A percentile compares a stretch with the other conserved stretches of the same genome.
Conservation (phyloP, 2,113 vertebrate species). For the Callopanchax toddi region DNA sequence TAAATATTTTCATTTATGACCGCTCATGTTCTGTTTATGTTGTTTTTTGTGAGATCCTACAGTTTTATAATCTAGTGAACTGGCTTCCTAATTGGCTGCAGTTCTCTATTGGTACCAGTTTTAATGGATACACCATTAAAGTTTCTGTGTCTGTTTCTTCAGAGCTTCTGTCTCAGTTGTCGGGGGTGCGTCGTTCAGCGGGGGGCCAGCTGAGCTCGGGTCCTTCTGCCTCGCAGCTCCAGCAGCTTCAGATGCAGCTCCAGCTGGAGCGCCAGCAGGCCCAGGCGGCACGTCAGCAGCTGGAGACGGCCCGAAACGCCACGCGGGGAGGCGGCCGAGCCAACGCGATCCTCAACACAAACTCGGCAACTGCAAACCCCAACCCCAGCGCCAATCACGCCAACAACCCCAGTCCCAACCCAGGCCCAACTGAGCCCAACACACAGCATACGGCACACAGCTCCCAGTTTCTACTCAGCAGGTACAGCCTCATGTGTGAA, state of each 20-base stretch:
- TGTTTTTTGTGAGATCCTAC: background rate
- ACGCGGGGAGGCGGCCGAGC: slow-evolving; percentile 88
- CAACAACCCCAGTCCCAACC: slow-evolving; percentile 82
- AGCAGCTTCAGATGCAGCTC: slow-evolving; percentile 99
- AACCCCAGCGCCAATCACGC: slow-evolving; percentile 87
- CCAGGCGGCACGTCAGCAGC: slow-evolving; percentile 94
- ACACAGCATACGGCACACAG: slow-evolving; percentile 80
- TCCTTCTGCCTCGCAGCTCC: slow-evolving; percentile 96
- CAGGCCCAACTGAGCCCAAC: slow-evolving; percentile 59
- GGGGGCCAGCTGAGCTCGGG: slow-evolving; percentile 98
- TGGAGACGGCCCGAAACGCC: slow-evolving; percentile 95
- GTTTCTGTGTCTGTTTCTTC: slow-evolving; percentile 25
- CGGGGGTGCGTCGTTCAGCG: slow-evolving; percentile 95
- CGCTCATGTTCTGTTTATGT: background rate
- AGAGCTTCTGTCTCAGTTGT: slow-evolving; percentile 98
- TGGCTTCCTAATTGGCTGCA: background rate
- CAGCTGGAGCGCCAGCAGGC: slow-evolving; percentile 96
- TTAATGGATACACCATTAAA: background rate
- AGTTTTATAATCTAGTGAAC: background rate
- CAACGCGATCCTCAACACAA: slow-evolving; percentile 89
- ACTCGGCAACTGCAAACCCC: slow-evolving; percentile 84
- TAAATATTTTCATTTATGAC: background rate
- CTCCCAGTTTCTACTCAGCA: slow-evolving; percentile 97
- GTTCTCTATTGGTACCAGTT: background rate
- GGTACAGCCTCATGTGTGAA: slow-evolving; percentile 82